Conservation (phyloP, 1,140 invertebrate species). For the Neotoxoptera formosana region DNA sequence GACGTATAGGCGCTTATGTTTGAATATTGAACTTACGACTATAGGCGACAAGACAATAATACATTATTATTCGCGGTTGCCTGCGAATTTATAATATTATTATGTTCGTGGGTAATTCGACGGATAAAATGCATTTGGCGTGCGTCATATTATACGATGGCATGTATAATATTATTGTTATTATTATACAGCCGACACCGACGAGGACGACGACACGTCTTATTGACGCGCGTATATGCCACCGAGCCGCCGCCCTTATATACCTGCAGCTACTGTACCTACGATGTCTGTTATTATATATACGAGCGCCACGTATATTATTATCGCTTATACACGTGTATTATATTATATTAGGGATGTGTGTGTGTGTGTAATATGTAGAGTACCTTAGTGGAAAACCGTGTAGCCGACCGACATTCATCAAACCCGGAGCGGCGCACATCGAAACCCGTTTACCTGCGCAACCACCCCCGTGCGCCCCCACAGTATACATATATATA, state of each 20-base stretch:
- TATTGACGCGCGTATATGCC: background rate
- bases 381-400: conserved; percentile 35
- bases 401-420: conserved; percentile 27
- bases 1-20: background rate
- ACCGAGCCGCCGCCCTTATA: background rate
- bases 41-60: background rate
- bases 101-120: background rate
- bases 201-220: background rate
- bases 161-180: too few relatives aligned
- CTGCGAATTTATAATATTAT: background rate
- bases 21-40: background rate
- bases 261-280: background rate
- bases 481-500: background rate
- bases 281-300: too few relatives aligned
- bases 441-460: conserved; percentile 14
- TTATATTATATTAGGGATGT: background rate
- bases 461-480: background rate
- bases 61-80: background rate
- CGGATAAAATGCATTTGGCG: conserved; percentile 28
- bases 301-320: background rate
- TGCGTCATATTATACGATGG: background rate
- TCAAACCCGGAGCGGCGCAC: conserved; percentile 4
- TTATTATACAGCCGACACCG: background rate
- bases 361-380: background rate
- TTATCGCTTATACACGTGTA: background rate